Percentiles rank a stretch among this genome's conserved stretches.
Evolutionary conservation across 2,888 invertebrate species (phyloP).

Genomic region (Gibbula magus): DNA sequence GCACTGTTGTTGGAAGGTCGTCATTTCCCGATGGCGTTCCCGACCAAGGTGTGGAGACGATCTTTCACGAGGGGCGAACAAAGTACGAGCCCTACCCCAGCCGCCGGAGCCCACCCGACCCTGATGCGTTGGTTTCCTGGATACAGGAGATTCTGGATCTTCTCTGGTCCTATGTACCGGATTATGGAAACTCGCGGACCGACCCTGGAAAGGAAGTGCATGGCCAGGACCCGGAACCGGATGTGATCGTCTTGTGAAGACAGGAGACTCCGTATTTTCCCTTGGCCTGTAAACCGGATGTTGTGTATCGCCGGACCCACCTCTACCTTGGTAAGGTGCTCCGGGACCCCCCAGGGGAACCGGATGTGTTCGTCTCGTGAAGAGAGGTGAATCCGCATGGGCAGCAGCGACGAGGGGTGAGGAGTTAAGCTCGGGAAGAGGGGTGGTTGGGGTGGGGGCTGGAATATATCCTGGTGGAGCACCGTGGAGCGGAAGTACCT

Average conservation of each 20-base stretch:
- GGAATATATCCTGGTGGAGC: too few species aligned
- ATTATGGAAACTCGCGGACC: too few species aligned
- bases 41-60: neutral
- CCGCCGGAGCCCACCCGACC: neutral
- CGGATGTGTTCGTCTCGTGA: neutral
- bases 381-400: neutral
- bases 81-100: neutral
- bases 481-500: too few species aligned
- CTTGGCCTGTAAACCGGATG: too few species aligned
- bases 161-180: neutral
- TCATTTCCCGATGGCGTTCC: conserved; percentile 7
- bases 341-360: neutral
- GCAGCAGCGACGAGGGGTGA: neutral
- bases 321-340: too few species aligned
- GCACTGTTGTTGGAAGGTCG: conserved; percentile 12
- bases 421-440: neutral
- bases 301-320: too few species aligned
- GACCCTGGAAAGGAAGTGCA: neutral
- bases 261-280: neutral
- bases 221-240: too few species aligned
- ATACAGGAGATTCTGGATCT: neutral
- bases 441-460: neutral
- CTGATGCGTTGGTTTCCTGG: too few species aligned
- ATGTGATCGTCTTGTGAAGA: neutral
- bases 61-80: neutral